A percentile compares a stretch with the other conserved stretches of the same genome.
phyloP scores from a whole-genome alignment of 2,797 vertebrate genomes.

The Oreortyx pictus region DNA sequence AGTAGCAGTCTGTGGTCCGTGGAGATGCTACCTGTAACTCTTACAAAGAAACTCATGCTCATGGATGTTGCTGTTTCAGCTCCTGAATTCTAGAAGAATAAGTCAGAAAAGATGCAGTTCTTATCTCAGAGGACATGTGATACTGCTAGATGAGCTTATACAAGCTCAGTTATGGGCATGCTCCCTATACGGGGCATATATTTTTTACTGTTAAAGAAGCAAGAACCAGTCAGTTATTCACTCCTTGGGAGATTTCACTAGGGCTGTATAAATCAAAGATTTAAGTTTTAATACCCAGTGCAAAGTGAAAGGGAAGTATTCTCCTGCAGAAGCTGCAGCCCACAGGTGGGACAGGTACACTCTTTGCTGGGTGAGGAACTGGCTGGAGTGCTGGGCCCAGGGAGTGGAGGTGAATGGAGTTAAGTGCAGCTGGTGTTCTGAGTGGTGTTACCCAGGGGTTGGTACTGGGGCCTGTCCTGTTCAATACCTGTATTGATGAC shows the following conservation, averaged over 20 bases:
- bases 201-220: neutral
- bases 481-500: too few species aligned
- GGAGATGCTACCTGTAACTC: neutral
- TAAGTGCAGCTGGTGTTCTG: too few species aligned
- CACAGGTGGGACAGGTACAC: too few species aligned
- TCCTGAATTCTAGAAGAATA: neutral
- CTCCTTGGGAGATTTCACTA: neutral
- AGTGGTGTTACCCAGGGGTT: too few species aligned
- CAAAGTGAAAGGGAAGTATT: neutral
- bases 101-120: neutral
- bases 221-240: neutral
- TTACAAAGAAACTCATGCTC: accelerated
- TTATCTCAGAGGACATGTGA: neutral
- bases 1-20: too few species aligned
- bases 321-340: too few species aligned
- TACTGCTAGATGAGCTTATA: neutral
- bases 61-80: neutral
- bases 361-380: too few species aligned
- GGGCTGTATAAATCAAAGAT: neutral
- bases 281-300: neutral
- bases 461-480: too few species aligned
- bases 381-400: too few species aligned
- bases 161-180: neutral
- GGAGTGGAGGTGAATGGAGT: too few species aligned
- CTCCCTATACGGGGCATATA: neutral